Evolutionary conservation across 2,113 vertebrate genomes (phyloP), one percentile per base, ranked within the genome.

Genomic region (Cephalopholis sonnerati): DNA sequence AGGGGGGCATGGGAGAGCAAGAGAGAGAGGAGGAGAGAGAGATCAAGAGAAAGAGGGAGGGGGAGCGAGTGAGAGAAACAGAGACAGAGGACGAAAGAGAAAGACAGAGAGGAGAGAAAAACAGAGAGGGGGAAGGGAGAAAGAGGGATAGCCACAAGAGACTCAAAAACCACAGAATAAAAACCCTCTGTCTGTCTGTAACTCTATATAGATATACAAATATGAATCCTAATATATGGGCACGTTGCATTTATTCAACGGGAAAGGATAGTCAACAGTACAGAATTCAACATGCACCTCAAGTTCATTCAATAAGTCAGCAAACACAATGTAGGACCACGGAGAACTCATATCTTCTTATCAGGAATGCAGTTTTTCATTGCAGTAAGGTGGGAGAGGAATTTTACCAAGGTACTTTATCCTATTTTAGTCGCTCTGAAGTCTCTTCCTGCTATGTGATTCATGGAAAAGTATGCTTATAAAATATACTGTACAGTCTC

Each of bases 81-180:
- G 91, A 93, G 92, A 91, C 91, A 93, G 93, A 94, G 93, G 91
- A 93, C 92, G 89, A 93, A 92, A 92, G 91, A 93, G 91, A 93
- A 93, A 93, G 92, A 93, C 87, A 93, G 91, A 91, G 90, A 92
- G 89, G 87, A 91, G 90, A 93, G 87, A 92, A 93, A 92, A 93
- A 92, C 89, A 93, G 83, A 93, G 92, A 92, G 91, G 89, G 94
- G 92, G 94, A 93, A 93, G 92, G 92, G 91, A 88, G 91, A 84
- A 91, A 91, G 91, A 93, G 91, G 93, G 92, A 95, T 93, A 88
- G 92, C 90, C 94, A 94, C 91, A 88, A 94, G 94, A 95, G 94
- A 95, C 93, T 95, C 84, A 94, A 95, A 95, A 95, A 94, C 90
- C 94, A 94, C 93, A 94, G 91, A 93, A 95, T 94, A 92, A 93